phyloP scores from a whole-genome alignment of 2,113 vertebrate species.

The Neoarius graeffei region DNA sequence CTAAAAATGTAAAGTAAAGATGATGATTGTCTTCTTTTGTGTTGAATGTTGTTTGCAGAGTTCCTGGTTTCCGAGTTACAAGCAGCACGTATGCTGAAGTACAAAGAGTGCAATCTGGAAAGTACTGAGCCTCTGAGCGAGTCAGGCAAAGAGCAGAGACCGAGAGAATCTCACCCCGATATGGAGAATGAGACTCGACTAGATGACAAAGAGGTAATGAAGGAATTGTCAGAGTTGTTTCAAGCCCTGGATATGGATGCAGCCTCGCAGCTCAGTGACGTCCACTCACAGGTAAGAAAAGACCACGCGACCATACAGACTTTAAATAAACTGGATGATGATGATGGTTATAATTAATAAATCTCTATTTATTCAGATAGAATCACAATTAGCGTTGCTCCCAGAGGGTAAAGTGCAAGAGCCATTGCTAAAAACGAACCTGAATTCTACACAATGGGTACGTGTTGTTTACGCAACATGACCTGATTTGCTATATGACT shows the following conservation, averaged over 20 bases:
- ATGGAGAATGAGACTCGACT: conserved; percentile 32
- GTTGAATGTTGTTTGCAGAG: conserved; percentile 57
- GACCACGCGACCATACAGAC: neutral
- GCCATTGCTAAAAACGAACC: conserved; percentile 70
- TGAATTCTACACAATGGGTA: conserved; percentile 80
- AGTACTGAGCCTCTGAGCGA: conserved; percentile 44
- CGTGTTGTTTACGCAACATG: conserved; percentile 35
- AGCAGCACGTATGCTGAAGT: conserved; percentile 63
- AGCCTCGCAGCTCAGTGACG: conserved; percentile 60
- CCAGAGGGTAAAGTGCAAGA: conserved; percentile 58
- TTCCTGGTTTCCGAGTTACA: conserved; percentile 72
- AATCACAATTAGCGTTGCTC: conserved; percentile 59
- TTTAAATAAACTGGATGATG: neutral
- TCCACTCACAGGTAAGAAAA: conserved; percentile 61
- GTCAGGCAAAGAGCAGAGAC: conserved; percentile 65
- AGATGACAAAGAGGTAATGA: conserved; percentile 51
- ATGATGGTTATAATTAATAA: neutral
- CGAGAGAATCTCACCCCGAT: conserved; percentile 6
- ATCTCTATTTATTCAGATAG: conserved; percentile 60
- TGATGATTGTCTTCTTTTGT: neutral
- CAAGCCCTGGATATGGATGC: conserved; percentile 63
- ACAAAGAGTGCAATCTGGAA: conserved; percentile 59
- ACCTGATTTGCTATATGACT: neutral
- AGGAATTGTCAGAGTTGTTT: conserved; percentile 64
- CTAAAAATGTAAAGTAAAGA: neutral